phyloP scores from a whole-genome alignment of 2,888 invertebrate species.

The Stenurella melanura region DNA sequence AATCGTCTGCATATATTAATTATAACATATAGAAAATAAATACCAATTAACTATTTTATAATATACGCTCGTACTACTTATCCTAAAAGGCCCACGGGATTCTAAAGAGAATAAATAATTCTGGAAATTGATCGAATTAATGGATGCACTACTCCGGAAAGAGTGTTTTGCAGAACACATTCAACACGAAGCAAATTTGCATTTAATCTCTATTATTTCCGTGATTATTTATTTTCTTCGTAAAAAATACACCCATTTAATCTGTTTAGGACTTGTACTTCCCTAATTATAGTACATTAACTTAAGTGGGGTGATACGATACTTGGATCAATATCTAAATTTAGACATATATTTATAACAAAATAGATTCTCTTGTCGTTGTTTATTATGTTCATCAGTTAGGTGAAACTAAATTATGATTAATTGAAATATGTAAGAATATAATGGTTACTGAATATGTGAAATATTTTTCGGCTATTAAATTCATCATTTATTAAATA shows the following conservation, averaged over 20 bases:
- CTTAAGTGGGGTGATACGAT: background rate
- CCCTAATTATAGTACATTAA: slow-evolving; percentile 1
- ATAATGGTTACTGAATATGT: too few species aligned
- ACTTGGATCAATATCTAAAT: background rate
- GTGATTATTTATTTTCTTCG: slow-evolving; percentile 26
- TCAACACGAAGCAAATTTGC: slow-evolving; percentile 38
- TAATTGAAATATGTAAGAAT: background rate
- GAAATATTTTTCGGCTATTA: too few species aligned
- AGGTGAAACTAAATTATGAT: background rate
- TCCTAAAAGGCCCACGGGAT: background rate
- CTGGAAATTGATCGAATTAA: slow-evolving; percentile 32
- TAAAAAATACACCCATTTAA: slow-evolving; percentile 27
- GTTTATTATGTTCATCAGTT: background rate
- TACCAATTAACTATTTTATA: too few species aligned
- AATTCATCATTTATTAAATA: too few species aligned
- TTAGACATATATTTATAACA: background rate
- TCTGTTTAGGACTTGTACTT: slow-evolving; percentile 19
- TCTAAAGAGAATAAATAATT: slow-evolving; percentile 15
- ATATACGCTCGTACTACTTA: background rate
- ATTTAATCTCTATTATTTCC: slow-evolving; percentile 38
- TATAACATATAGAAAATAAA: too few species aligned
- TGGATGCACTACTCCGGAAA: slow-evolving; percentile 29
- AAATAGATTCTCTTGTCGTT: slow-evolving; percentile 7
- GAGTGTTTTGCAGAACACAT: slow-evolving; percentile 27
- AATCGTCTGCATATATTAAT: too few species aligned